Percentiles rank a stretch among this genome's conserved stretches.
Evolutionary conservation across 2,888 invertebrate species (phyloP).

Genomic region (Ernsta delagoae): DNA sequence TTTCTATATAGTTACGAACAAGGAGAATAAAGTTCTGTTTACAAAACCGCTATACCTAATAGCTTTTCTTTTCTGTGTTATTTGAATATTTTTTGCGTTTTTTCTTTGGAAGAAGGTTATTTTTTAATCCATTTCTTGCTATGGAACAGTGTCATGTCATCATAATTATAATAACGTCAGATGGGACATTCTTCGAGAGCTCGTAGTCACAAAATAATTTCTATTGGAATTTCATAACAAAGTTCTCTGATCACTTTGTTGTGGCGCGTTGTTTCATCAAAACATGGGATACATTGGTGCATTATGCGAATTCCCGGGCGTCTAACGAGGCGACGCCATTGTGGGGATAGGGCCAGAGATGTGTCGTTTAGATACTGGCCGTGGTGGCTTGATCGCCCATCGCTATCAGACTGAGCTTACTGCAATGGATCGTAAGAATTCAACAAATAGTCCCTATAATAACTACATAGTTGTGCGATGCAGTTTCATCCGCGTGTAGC

Average conservation of each 20-base stretch:
- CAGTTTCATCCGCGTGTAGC: too few relatives aligned
- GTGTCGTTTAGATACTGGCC: slow-evolving; percentile 29
- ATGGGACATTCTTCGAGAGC: background rate
- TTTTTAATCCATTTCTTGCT: too few relatives aligned
- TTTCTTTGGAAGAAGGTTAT: too few relatives aligned
- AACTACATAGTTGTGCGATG: too few relatives aligned
- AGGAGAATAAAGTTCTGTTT: background rate
- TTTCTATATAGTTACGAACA: background rate
- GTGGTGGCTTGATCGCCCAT: slow-evolving; percentile 20
- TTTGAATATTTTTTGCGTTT: background rate
- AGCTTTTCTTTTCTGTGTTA: too few relatives aligned
- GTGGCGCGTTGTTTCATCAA: background rate
- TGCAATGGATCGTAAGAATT: slow-evolving; percentile 12
- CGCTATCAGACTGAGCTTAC: slow-evolving; percentile 12
- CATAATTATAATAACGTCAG: too few relatives aligned
- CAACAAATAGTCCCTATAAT: slow-evolving; percentile 22
- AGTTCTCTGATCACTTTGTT: background rate
- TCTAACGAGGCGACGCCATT: slow-evolving; percentile 28
- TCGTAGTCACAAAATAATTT: background rate
- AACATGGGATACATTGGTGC: slow-evolving; percentile 9
- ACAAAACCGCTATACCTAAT: background rate
- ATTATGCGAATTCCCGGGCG: slow-evolving; percentile 30
- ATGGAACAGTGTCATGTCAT: too few relatives aligned
- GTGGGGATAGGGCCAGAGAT: slow-evolving; percentile 26
- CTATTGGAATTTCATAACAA: background rate